These are phyloP conservation scores for Heteromormyrus szaboi DNA, from an alignment of 2,797 vertebrate genomes.

Conservation along the genomic window DNA sequence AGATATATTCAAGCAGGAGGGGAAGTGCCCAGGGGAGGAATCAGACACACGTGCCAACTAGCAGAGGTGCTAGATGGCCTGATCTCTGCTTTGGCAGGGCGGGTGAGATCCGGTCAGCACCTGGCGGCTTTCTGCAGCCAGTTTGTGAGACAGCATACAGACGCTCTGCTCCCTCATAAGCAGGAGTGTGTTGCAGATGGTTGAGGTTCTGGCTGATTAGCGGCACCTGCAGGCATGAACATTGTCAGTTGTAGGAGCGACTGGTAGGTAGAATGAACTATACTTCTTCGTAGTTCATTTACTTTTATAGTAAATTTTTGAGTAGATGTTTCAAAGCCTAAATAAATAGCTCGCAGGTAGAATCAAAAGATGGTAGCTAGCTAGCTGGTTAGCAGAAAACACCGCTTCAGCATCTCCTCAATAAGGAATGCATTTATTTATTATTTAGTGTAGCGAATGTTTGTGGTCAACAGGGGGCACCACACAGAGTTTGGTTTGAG, in stretches of 20 bases:
- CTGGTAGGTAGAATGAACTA: background rate
- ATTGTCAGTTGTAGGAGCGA: background rate
- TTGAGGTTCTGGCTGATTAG: background rate
- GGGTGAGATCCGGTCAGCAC: background rate
- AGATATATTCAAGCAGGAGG: background rate
- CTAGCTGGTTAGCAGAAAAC: background rate
- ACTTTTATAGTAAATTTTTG: background rate
- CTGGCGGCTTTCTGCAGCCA: background rate
- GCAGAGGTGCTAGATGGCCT: background rate
- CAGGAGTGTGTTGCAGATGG: background rate
- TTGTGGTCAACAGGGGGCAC: background rate
- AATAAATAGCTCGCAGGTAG: background rate
- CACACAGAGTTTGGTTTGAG: background rate
- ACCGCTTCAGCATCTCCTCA: background rate
- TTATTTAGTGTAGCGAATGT: background rate
- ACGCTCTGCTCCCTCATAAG: background rate
- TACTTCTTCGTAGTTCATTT: background rate
- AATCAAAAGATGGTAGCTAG: background rate
- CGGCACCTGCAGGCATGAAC: background rate
- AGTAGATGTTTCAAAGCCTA: background rate
- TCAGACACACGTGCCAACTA: background rate
- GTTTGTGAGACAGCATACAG: background rate
- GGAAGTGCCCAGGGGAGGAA: background rate
- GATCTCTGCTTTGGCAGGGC: background rate
- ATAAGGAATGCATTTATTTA: background rate